Percentiles rank a stretch among this genome's conserved stretches.
These are phyloP conservation scores for Leguminivora glycinivorella DNA, from an alignment of 1,140 invertebrate genomes.

Conservation along the genomic window DNA sequence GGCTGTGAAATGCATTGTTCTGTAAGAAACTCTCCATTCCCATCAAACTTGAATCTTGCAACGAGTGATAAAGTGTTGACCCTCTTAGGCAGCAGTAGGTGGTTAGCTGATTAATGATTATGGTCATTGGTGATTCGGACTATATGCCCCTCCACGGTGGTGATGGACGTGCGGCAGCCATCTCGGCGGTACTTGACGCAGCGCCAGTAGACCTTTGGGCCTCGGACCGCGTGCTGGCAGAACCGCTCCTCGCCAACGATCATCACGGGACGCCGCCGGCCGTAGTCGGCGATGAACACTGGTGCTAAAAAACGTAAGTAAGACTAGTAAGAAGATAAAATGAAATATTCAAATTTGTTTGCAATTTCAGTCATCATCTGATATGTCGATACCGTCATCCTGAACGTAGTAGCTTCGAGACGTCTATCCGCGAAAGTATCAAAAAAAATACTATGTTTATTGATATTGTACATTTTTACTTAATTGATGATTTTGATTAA, in stretches of 20 bases:
- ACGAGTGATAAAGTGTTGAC: neutral
- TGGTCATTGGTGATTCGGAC: neutral
- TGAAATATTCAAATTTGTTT: too few relatives aligned
- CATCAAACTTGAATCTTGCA: neutral
- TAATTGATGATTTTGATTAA: too few relatives aligned
- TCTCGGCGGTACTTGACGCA: neutral
- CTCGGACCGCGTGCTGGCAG: conserved; percentile 25
- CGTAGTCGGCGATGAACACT: conserved; percentile 31
- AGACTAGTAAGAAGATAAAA: too few relatives aligned
- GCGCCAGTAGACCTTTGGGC: neutral
- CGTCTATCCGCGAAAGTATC: too few relatives aligned
- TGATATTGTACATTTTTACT: too few relatives aligned
- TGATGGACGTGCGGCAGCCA: conserved; percentile 19
- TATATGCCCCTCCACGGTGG: conserved; percentile 3
- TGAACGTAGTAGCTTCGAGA: too few relatives aligned
- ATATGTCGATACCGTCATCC: too few relatives aligned
- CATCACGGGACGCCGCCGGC: conserved; percentile 36
- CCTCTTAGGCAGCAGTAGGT: neutral
- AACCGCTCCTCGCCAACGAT: conserved; percentile 35
- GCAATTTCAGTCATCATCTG: too few relatives aligned
- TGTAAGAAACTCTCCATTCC: too few relatives aligned
- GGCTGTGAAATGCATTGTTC: too few relatives aligned
- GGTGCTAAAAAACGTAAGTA: conserved; percentile 29
- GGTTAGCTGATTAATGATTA: too few relatives aligned
- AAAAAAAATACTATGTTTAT: too few relatives aligned